Percentiles rank a stretch among this genome's conserved stretches.
Evolutionary conservation across 2,113 vertebrate species (phyloP).

Genomic region (Pseudolaguvia tuberculata): DNA sequence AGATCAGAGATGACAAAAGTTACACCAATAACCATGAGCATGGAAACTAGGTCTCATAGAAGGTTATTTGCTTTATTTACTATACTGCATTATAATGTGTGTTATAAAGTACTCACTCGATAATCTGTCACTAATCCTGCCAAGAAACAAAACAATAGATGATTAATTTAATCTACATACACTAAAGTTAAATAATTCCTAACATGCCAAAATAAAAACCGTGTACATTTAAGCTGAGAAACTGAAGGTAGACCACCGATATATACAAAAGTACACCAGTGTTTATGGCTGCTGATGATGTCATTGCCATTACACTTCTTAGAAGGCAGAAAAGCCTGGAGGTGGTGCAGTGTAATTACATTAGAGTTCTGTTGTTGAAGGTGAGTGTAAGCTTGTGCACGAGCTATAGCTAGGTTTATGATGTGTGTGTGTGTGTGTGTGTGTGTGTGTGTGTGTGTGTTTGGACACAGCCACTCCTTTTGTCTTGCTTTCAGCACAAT

Average conservation of each 20-base stretch:
- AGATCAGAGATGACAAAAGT: constrained; percentile 33
- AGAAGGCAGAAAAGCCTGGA: constrained; percentile 33
- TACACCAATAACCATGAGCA: too few relatives aligned
- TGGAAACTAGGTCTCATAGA: too few relatives aligned
- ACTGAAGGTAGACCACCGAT: neutral
- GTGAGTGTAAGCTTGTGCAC: constrained; percentile 46
- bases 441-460: constrained; percentile 15
- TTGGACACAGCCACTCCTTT: constrained; percentile 39
- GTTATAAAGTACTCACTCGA: constrained; percentile 73
- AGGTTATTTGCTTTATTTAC: too few relatives aligned
- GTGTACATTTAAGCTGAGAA: neutral
- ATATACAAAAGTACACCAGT: neutral
- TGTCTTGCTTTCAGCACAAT: constrained; percentile 58
- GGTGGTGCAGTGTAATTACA: constrained; percentile 61
- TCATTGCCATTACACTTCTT: neutral
- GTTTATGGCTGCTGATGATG: neutral
- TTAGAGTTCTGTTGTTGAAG: constrained; percentile 50
- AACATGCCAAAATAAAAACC: too few relatives aligned
- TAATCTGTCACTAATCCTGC: constrained; percentile 92
- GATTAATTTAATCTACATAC: neutral
- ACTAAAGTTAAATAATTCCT: too few relatives aligned
- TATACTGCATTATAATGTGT: too few relatives aligned
- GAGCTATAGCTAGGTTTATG: constrained; percentile 30
- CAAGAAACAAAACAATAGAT: constrained; percentile 24
- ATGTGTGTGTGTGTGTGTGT: constrained; percentile 6